A percentile compares a stretch with the other conserved stretches of the same genome.
phyloP scores from a whole-genome alignment of 2,888 invertebrate genomes.

The Hydroisotoma schaefferi region DNA sequence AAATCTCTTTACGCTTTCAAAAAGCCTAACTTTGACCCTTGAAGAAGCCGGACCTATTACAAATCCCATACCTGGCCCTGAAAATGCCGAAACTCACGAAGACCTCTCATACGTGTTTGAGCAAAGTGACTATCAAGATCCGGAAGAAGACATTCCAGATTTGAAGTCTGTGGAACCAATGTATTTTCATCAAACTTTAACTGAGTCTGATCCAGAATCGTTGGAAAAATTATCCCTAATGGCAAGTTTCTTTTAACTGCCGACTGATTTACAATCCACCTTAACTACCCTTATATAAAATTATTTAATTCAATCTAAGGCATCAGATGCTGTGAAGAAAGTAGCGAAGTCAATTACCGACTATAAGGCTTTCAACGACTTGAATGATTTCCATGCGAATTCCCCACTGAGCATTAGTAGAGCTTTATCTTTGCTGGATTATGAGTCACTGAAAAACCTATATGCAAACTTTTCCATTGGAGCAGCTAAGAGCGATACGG shows the following conservation, averaged over 20 bases:
- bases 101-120: constrained; percentile 46
- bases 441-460: constrained; percentile 35
- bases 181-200: constrained; percentile 41
- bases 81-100: constrained; percentile 45
- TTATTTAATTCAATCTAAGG: no score
- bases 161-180: constrained; percentile 39
- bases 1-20: background rate
- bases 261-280: no score
- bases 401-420: constrained; percentile 37
- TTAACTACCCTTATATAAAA: no score
- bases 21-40: constrained; percentile 43
- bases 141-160: constrained; percentile 44
- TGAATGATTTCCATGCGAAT: constrained; percentile 36
- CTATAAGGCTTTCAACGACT: constrained; percentile 26
- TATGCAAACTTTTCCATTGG: constrained; percentile 27
- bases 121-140: constrained; percentile 44
- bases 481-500: constrained; percentile 16
- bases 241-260: no score
- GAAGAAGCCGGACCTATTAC: constrained; percentile 24
- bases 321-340: no score
- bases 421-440: constrained; percentile 40
- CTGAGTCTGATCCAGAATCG: constrained; percentile 38
- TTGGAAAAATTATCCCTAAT: constrained; percentile 29
- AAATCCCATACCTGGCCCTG: constrained; percentile 27
- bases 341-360: constrained; percentile 32